Evolutionary conservation across 2,888 invertebrate genomes (phyloP), one percentile per base, ranked within the genome.

Genomic region (Nephrocerus scutellatus): DNA sequence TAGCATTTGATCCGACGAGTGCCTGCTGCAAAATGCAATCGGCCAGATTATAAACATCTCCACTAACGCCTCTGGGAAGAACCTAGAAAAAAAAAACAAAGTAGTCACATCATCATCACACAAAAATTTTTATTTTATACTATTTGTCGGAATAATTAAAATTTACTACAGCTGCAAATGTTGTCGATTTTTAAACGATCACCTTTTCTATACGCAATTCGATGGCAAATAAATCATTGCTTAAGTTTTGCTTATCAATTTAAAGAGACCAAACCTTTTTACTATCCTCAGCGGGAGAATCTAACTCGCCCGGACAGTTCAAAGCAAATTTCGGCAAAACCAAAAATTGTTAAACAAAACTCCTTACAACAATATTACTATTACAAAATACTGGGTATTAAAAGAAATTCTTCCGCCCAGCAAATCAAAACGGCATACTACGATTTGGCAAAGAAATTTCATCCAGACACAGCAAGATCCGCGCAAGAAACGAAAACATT

Each of bases 11-110:
- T 19, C 95, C 95, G 24, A 92, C 87, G 54, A 93, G 76, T 0
- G 92, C 93, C 70, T 95, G 93, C 59, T 93, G 89, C 15, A 95
- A 73, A 51, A 96, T 84, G 60, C 92, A 88, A 62, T 95, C 93
- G 28, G 91, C 88, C 52, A 92, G 72, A 69, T 89, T 88, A 62
- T 88, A 88, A n/a, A 88, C 81, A 72, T 89, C 89, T n/a, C 89
- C 89, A 59, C 87, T 88, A 2, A 89, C 88, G n/a, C 89, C 88
- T 61, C 88, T 72, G 2, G 89, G 89, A 43, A 86, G 68, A 49
- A 84, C 76, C 76, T 78, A 50, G 6, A 53, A 55, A 12, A 14
- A 3, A 5, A 24, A 19, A 32, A 26, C 26, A 15, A 30, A 15
- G 4, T 13, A 33, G 19, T 19, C 6, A 33, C 6, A 23, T 18